Evolutionary conservation across 2,113 vertebrate genomes (phyloP).

Genomic region (Cacatua alba): DNA sequence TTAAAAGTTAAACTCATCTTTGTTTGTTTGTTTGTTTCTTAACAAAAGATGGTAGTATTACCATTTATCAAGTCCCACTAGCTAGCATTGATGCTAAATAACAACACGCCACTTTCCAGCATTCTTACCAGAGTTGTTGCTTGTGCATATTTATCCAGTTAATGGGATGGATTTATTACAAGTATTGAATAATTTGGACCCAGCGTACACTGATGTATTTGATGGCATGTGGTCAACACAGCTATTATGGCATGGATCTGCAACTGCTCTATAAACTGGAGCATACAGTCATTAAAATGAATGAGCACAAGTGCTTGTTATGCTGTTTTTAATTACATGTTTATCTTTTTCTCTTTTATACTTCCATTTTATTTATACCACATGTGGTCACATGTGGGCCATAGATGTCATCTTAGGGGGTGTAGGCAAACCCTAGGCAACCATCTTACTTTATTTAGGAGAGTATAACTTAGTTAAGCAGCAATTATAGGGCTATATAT

Average conservation of each 20-base stretch:
- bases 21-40: constrained; percentile 25
- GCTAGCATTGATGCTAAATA: constrained; percentile 26
- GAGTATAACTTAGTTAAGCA: constrained; percentile 46
- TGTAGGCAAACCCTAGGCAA: constrained; percentile 62
- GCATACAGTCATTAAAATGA: constrained; percentile 67
- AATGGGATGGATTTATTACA: constrained; percentile 77
- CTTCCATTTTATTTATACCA: constrained; percentile 76
- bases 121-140: constrained; percentile 59
- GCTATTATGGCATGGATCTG: constrained; percentile 63
- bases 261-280: constrained; percentile 73
- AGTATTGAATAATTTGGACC: constrained; percentile 72
- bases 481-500: constrained; percentile 49
- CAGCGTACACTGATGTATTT: constrained; percentile 69
- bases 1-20: constrained; percentile 53
- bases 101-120: constrained; percentile 43
- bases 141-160: constrained; percentile 71
- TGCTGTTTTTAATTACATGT: constrained; percentile 81
- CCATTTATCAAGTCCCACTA: neutral
- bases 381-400: constrained; percentile 71
- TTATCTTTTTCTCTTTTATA: constrained; percentile 76
- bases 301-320: constrained; percentile 65
- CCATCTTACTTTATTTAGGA: constrained; percentile 58
- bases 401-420: constrained; percentile 64
- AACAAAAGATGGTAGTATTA: neutral
- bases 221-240: constrained; percentile 73